phyloP scores from a whole-genome alignment of 2,888 invertebrate genomes.

The Oeneis ivallda region DNA sequence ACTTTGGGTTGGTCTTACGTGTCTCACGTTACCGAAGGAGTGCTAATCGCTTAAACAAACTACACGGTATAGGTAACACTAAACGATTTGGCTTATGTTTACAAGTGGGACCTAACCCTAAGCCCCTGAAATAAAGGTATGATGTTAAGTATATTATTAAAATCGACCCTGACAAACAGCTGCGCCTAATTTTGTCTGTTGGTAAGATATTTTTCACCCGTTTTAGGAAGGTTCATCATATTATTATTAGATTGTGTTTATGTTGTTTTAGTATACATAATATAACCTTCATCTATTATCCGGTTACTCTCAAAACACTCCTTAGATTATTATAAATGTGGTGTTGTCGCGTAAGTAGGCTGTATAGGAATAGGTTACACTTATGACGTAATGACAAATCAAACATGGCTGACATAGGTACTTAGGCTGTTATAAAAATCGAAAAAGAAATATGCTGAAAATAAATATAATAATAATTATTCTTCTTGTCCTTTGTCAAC shows the following conservation, averaged over 20 bases:
- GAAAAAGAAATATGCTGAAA: background rate
- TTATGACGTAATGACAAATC: background rate
- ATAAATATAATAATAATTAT: too few species aligned
- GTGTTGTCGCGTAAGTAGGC: background rate
- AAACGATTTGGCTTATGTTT: conserved; percentile 13
- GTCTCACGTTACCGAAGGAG: conserved; percentile 60
- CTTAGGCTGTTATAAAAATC: background rate
- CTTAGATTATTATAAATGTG: background rate
- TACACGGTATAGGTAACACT: conserved; percentile 46
- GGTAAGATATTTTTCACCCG: conserved; percentile 13
- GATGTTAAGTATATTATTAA: conserved; percentile 39
- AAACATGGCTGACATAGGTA: background rate
- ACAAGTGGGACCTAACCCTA: conserved; percentile 23
- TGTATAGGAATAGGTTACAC: background rate
- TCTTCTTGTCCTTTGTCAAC: too few species aligned
- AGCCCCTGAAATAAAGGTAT: conserved; percentile 33
- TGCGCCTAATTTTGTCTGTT: conserved; percentile 35
- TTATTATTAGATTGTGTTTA: background rate
- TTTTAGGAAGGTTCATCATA: background rate
- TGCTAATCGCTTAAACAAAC: conserved; percentile 65
- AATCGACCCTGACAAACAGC: conserved; percentile 38
- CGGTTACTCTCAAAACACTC: background rate
- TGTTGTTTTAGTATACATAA: background rate
- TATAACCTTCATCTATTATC: background rate
- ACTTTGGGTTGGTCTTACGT: conserved; percentile 58